phyloP scores from a whole-genome alignment of 2,113 vertebrate genomes.

The Cryptomyrus ogoouensis region DNA sequence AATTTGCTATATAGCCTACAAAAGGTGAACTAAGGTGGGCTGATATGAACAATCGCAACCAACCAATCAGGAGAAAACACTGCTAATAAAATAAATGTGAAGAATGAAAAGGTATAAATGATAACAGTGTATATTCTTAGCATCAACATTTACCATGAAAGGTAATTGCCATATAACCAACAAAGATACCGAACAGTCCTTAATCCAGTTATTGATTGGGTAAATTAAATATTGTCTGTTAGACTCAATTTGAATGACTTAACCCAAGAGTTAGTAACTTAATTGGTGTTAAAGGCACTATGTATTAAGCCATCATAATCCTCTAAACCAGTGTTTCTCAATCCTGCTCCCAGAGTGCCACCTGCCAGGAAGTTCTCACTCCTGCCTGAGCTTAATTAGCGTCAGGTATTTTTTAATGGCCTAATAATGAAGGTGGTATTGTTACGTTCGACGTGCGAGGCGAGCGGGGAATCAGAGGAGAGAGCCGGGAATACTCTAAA shows the following conservation, averaged over 20 bases:
- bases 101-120: not conserved
- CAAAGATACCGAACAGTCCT: not conserved
- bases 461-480: too few species aligned
- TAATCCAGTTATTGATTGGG: not conserved
- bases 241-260: not conserved
- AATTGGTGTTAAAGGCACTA: not conserved
- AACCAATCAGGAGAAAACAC: not conserved
- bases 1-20: not conserved
- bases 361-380: too few species aligned
- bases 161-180: not conserved
- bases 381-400: too few species aligned
- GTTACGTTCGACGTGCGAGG: too few species aligned
- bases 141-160: not conserved
- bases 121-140: not conserved
- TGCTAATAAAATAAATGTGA: not conserved
- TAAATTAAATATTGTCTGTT: not conserved
- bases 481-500: too few species aligned
- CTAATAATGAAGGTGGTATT: too few species aligned
- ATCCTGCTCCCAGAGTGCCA: too few species aligned
- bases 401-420: too few species aligned
- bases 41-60: not conserved
- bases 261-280: not conserved
- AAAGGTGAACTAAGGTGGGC: not conserved
- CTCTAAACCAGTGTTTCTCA: not conserved
- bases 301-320: not conserved